Percentiles rank a stretch among this genome's conserved stretches.
Evolutionary conservation across 2,797 vertebrate genomes (phyloP).

Genomic region (Ctenosaura bakeri): DNA sequence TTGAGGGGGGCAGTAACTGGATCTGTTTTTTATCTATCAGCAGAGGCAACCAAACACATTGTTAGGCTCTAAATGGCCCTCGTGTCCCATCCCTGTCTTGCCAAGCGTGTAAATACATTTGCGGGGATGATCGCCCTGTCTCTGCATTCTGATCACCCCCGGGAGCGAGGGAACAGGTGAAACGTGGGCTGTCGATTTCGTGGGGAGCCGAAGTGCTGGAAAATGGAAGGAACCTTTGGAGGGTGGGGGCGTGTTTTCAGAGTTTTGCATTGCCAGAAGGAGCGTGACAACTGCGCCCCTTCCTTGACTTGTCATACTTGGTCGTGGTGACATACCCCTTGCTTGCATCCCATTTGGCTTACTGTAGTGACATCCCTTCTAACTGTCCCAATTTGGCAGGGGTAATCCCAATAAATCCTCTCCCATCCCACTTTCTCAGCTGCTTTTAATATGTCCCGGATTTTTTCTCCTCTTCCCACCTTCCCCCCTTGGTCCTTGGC

Average conservation of each 20-base stretch:
- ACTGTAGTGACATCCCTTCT: too few relatives aligned
- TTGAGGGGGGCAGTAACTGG: accelerated
- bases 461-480: too few relatives aligned
- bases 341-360: too few relatives aligned
- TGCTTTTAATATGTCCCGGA: too few relatives aligned
- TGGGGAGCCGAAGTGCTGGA: neutral
- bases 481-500: too few relatives aligned
- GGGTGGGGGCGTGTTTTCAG: accelerated
- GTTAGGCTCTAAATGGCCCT: slow-evolving; percentile 72
- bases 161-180: slow-evolving; percentile 16
- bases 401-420: too few relatives aligned
- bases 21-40: slow-evolving; percentile 60
- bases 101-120: slow-evolving; percentile 69
- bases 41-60: slow-evolving; percentile 51
- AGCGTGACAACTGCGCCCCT: neutral
- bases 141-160: slow-evolving; percentile 66
- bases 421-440: too few relatives aligned
- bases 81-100: slow-evolving; percentile 71
- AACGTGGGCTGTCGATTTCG: neutral
- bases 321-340: too few relatives aligned
- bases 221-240: neutral
- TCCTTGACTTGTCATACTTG: too few relatives aligned
- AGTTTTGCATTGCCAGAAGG: neutral
- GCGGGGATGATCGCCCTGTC: slow-evolving; percentile 58
- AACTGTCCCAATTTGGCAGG: too few relatives aligned